Conservation (phyloP, 2,113 vertebrate genomes). For the Anas platyrhynchos region DNA sequence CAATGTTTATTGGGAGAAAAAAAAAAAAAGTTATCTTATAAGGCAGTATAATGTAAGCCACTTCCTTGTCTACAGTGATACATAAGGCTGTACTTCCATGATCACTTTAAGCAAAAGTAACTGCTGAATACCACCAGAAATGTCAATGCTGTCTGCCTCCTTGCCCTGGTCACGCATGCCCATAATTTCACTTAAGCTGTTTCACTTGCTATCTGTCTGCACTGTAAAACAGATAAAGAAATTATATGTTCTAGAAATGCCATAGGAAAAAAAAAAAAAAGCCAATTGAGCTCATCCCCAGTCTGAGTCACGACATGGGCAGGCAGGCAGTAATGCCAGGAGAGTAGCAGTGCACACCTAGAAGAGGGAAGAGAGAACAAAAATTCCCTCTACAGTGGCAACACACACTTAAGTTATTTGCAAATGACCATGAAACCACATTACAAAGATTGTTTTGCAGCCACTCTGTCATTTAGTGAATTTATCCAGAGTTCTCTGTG, state of each 20-base stretch:
- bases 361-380: neutral
- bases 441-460: neutral
- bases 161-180: neutral
- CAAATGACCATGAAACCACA: neutral
- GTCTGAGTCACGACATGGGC: fast-evolving
- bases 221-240: neutral
- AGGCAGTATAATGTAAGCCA: neutral
- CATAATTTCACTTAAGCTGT: neutral
- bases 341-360: neutral
- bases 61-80: neutral
- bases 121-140: neutral
- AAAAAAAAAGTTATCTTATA: neutral
- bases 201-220: neutral
- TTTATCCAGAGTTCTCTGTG: neutral
- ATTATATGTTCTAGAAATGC: neutral
- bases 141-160: neutral
- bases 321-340: neutral
- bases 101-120: neutral
- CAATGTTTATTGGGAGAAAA: neutral
- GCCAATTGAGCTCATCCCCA: neutral
- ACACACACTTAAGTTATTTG: neutral
- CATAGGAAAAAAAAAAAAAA: neutral
- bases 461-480: neutral
- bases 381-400: neutral
- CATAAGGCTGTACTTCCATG: neutral